These are phyloP conservation scores for Cliona cf. orientalis DNA, from an alignment of 37 sponge, comb jelly and placozoan genomes.

Conservation along the genomic window DNA sequence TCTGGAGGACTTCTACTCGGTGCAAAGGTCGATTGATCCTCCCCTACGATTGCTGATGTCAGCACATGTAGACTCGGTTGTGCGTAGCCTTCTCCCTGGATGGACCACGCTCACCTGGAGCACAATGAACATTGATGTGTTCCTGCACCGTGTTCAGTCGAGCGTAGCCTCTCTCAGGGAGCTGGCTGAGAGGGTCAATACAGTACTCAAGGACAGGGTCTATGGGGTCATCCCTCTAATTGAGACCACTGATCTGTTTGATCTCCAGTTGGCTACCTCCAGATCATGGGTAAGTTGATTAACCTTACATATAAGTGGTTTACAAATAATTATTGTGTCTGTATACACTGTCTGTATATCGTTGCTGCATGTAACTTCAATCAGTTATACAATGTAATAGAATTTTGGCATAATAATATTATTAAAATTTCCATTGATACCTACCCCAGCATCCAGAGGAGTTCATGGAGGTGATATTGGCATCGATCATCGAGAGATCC, in stretches of 20 bases:
- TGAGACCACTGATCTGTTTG: conserved; percentile 34
- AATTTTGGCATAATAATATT: background rate
- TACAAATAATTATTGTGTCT: background rate
- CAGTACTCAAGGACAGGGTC: conserved; percentile 42
- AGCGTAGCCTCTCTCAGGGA: conserved; percentile 30
- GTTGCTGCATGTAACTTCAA: background rate
- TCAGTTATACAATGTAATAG: background rate
- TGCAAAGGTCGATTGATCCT: conserved; percentile 31
- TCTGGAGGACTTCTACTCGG: conserved; percentile 54
- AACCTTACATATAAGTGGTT: background rate
- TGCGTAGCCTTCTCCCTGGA: conserved; percentile 77
- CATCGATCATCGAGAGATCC: background rate
- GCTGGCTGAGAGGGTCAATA: conserved; percentile 11
- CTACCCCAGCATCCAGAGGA: conserved; percentile 27
- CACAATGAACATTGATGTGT: conserved; percentile 93
- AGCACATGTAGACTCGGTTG: conserved; percentile 34
- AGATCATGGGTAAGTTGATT: conserved; percentile 60
- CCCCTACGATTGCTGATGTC: conserved; percentile 61
- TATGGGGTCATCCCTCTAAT: conserved; percentile 36
- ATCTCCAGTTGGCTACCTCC: conserved; percentile 35
- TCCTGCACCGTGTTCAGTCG: conserved; percentile 62
- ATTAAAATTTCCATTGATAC: background rate
- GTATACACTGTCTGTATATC: conserved; percentile 6
- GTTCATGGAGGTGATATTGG: conserved; percentile 23
- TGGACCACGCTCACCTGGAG: conserved; percentile 92